A percentile compares a stretch with the other conserved stretches of the same genome.
Conservation (phyloP, 2,113 vertebrate genomes). For the Propithecus coquereli region DNA sequence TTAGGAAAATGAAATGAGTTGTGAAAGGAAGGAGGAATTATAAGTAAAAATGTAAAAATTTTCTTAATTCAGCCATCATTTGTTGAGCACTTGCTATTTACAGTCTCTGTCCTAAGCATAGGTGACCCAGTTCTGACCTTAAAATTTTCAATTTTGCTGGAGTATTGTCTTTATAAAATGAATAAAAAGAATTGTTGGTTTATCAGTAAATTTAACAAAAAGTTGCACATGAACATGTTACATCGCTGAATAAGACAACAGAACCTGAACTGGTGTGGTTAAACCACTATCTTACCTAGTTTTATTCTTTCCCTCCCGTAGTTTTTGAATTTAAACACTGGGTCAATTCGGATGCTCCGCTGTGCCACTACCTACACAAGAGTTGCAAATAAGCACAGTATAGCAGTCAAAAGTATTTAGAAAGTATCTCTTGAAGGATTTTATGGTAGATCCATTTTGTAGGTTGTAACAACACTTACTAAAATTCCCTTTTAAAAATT, state of each 20-base stretch:
- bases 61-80: neutral
- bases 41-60: neutral
- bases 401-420: neutral
- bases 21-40: neutral
- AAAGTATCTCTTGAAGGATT: neutral
- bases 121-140: neutral
- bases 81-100: neutral
- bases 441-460: neutral
- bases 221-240: neutral
- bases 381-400: neutral
- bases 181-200: neutral
- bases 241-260: neutral
- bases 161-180: neutral
- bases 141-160: neutral
- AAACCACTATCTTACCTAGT: neutral
- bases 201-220: neutral
- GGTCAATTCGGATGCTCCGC: neutral
- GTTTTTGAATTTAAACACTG: neutral
- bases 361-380: neutral
- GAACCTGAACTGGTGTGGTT: neutral
- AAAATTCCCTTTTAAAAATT: neutral
- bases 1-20: neutral
- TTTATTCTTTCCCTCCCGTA: neutral
- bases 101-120: neutral
- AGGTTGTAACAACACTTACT: neutral